These are phyloP conservation scores for Pterocles gutturalis DNA, from an alignment of 2,113 vertebrate species.

Conservation along the genomic window DNA sequence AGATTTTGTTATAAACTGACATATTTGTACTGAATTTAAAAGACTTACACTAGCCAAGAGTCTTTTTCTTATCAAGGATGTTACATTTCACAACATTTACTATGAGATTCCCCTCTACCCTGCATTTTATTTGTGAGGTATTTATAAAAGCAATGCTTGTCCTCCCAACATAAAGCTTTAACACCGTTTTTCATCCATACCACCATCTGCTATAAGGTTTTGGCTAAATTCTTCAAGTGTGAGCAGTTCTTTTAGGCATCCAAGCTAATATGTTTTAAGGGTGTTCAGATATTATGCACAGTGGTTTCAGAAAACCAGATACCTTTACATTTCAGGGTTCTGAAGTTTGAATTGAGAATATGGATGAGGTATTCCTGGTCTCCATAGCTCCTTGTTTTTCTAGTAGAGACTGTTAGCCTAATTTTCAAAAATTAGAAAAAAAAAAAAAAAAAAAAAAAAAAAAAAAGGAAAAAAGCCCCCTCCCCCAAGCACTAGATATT, in stretches of 20 bases:
- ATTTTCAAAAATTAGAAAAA: not conserved
- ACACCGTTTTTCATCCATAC: not conserved
- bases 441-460: not conserved
- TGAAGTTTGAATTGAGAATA: not conserved
- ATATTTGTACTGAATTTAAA: not conserved
- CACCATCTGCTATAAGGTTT: not conserved
- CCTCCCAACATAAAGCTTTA: not conserved
- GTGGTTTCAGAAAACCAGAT: not conserved
- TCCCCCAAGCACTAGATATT: not conserved
- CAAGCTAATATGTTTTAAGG: not conserved
- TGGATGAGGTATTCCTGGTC: not conserved
- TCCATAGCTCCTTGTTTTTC: not conserved
- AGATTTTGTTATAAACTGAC: not conserved
- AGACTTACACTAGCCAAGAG: not conserved
- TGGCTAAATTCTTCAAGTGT: not conserved
- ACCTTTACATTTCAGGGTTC: not conserved
- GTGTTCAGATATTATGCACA: not conserved
- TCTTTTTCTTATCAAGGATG: not conserved
- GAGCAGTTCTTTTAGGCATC: not conserved
- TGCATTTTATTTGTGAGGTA: not conserved
- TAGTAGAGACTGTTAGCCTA: not conserved
- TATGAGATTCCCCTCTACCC: not conserved
- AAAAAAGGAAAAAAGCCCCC: accelerated
- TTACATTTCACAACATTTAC: not conserved
- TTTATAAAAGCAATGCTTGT: not conserved